Evolutionary conservation across 2,797 vertebrate genomes (phyloP).

Genomic region (Falco concolor): DNA sequence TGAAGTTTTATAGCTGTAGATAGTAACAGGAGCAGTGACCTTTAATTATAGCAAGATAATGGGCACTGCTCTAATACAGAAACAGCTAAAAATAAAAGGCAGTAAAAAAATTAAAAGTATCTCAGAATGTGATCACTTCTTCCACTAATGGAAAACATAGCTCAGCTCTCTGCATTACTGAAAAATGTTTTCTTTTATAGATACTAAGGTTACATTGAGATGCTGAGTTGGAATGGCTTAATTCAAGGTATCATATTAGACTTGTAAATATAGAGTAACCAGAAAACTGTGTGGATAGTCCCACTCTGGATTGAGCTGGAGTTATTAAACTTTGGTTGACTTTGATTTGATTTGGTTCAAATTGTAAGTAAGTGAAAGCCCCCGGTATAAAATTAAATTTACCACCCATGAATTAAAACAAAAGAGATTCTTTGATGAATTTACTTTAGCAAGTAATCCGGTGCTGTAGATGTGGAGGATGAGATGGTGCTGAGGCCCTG

Average conservation of each 20-base stretch:
- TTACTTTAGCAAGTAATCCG: neutral
- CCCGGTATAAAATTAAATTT: neutral
- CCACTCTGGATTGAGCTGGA: neutral
- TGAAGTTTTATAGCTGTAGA: conserved; percentile 18
- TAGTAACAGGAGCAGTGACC: conserved; percentile 49
- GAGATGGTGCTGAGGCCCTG: neutral
- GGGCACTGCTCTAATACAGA: conserved; percentile 33
- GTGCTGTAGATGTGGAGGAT: neutral
- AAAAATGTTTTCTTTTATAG: conserved; percentile 17
- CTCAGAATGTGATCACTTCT: conserved; percentile 48
- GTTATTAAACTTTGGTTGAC: neutral
- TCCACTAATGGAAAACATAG: conserved; percentile 56
- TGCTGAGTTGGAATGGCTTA: neutral
- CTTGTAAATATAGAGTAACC: neutral
- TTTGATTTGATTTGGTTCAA: neutral
- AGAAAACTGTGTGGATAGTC: neutral
- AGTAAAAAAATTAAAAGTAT: conserved; percentile 32
- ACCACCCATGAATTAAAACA: neutral
- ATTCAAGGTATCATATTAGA: neutral
- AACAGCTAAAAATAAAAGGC: conserved; percentile 50
- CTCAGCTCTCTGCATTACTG: neutral
- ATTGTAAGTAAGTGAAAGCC: neutral
- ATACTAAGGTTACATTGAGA: neutral
- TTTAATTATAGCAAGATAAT: conserved; percentile 60
- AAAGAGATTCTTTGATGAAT: neutral